A percentile compares a stretch with the other conserved stretches of the same genome.
phyloP scores from a whole-genome alignment of 2,113 vertebrate species.

The Pygoscelis adeliae region DNA sequence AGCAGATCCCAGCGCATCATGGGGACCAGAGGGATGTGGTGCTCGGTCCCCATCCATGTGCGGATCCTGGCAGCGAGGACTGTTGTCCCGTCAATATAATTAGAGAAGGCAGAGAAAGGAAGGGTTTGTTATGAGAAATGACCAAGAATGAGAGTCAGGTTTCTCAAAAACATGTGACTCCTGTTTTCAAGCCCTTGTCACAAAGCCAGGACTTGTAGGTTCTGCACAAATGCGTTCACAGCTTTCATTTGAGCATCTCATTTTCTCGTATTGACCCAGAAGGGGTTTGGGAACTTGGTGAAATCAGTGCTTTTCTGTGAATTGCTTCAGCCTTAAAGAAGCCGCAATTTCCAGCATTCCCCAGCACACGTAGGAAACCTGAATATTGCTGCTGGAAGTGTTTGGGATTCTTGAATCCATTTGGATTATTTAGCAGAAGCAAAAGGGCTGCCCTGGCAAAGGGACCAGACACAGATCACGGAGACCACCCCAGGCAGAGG shows the following conservation, averaged over 20 bases:
- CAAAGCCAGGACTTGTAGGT: not conserved
- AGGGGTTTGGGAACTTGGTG: not conserved
- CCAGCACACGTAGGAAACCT: not conserved
- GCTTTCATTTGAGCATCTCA: not conserved
- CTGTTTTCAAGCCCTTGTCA: not conserved
- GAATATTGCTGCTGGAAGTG: not conserved
- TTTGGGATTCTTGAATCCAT: not conserved
- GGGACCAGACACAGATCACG: not conserved
- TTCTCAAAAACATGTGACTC: not conserved
- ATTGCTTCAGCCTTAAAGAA: not conserved
- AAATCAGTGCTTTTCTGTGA: not conserved
- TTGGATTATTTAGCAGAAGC: not conserved
- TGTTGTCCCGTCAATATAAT: not conserved
- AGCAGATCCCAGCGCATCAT: not conserved
- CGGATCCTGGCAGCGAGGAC: not conserved
- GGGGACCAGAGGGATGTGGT: not conserved
- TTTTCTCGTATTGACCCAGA: not conserved
- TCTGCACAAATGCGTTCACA: not conserved
- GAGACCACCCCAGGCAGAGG: not conserved
- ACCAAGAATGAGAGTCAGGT: not conserved
- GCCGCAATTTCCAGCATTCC: not conserved
- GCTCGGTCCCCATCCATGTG: fast-evolving
- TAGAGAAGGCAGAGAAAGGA: not conserved
- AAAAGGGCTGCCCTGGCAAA: not conserved
- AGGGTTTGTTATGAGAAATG: not conserved